phyloP scores from a whole-genome alignment of 2,113 vertebrate genomes.

The Cranoglanis bouderius region DNA sequence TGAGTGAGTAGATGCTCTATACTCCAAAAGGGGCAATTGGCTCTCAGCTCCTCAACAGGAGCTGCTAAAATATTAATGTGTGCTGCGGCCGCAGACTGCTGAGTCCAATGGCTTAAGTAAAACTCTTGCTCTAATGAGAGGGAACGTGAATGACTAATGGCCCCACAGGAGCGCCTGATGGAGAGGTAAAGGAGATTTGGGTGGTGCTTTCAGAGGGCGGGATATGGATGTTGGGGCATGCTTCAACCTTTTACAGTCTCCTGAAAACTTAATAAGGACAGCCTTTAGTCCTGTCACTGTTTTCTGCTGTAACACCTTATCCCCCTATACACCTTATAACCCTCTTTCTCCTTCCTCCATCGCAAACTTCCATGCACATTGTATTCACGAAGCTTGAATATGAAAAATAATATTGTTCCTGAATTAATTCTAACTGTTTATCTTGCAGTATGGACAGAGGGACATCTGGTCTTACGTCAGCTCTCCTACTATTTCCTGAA shows the following conservation, averaged over 20 bases:
- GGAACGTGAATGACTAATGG: conserved; percentile 78
- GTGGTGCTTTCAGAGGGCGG: conserved; percentile 34
- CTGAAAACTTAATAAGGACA: conserved; percentile 74
- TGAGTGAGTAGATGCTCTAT: conserved; percentile 34
- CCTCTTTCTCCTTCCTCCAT: background rate
- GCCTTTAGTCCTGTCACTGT: conserved; percentile 27
- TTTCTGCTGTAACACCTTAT: background rate
- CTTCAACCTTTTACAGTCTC: conserved; percentile 72
- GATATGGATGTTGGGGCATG: conserved; percentile 60
- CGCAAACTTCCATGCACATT: background rate
- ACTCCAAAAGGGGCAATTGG: conserved; percentile 69
- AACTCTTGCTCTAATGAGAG: conserved; percentile 78
- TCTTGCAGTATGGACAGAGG: background rate
- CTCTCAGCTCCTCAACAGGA: conserved; percentile 76
- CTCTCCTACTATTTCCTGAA: background rate
- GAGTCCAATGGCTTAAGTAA: conserved; percentile 74
- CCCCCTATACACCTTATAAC: too few relatives aligned
- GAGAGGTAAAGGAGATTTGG: conserved; percentile 54
- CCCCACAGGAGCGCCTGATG: conserved; percentile 74
- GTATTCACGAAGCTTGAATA: background rate
- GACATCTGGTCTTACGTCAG: background rate
- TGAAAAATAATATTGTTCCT: background rate
- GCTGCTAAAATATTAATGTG: conserved; percentile 80
- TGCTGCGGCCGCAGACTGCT: conserved; percentile 72
- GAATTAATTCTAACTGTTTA: background rate